Evolutionary conservation across 2,888 invertebrate genomes (phyloP), one percentile per base, ranked within the genome.

Genomic region (Philonicus albiceps): DNA sequence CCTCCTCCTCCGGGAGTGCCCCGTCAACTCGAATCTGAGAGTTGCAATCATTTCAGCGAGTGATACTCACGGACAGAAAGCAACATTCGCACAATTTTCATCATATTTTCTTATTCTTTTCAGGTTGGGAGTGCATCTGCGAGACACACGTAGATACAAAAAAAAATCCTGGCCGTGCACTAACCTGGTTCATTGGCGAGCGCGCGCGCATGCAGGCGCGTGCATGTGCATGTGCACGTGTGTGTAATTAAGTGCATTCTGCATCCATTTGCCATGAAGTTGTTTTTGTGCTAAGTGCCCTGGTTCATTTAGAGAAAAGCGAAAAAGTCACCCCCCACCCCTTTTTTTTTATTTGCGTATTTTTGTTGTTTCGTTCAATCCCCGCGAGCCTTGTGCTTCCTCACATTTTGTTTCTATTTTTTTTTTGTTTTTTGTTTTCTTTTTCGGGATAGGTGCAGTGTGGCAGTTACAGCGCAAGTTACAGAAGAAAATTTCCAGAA

Each of bases 161-260:
- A n/a, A n/a, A n/a, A 31, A 40, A 40, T 55, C 55, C 64, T 64
- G 64, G 27, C 64, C 22, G 22, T 64, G 64, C 64, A 22, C 64
- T 64, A 19, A 8, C 8, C 55, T 55, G 64, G 27, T 64, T 64
- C 74, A 34, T 43, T 19, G 5, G 27, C 40, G 19, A 2, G 40
- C 19, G 19, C 11, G 27, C 22, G 22, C 43, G 11, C 11, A 22
- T 37, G 37, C n/a, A n/a, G n/a, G n/a, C 40, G 19, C 8, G 40
- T 11, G 19, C 11, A 13, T 40, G 22, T 78, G 11, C 11, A 22
- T 37, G 37, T 76, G 19, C 19, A 37, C 37, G 37, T 78, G 78
- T 78, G 40, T 40, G 34, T 78, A 78, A 40, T 78, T 78, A 80
- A 80, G 53, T 80, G 80, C 53, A 53, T 80, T 53, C 49, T 80